Conservation (phyloP, 1,140 invertebrate species). For the Delia radicum region DNA sequence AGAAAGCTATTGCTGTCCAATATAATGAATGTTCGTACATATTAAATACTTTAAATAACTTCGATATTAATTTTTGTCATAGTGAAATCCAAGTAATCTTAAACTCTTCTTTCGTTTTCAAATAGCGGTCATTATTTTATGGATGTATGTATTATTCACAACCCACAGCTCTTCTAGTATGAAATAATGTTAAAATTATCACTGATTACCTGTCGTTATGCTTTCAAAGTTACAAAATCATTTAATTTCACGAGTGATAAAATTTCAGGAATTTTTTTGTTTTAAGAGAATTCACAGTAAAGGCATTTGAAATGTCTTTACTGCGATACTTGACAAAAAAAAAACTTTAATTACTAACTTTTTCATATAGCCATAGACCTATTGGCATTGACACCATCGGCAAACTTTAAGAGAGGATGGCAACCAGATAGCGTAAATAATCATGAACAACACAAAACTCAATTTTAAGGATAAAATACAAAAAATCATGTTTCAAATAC, state of each 20-base stretch:
- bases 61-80: neutral
- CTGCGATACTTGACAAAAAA: too few relatives aligned
- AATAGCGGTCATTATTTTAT: neutral
- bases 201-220: neutral
- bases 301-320: too few relatives aligned
- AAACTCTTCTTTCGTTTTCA: neutral
- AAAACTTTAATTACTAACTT: neutral
- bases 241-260: constrained; percentile 1
- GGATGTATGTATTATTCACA: neutral
- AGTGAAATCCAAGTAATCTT: neutral
- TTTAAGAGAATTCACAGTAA: too few relatives aligned
- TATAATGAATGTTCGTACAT: neutral
- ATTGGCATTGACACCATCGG: too few relatives aligned
- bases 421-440: too few relatives aligned
- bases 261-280: neutral
- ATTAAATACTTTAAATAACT: neutral
- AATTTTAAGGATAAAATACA: too few relatives aligned
- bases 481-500: too few relatives aligned
- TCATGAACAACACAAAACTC: too few relatives aligned
- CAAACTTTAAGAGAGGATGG: too few relatives aligned
- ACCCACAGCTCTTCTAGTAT: neutral
- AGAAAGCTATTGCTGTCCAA: too few relatives aligned
- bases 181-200: neutral
- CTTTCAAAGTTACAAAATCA: neutral
- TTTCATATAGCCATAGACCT: neutral